A percentile compares a stretch with the other conserved stretches of the same genome.
Evolutionary conservation across 2,113 vertebrate species (phyloP).

Genomic region (Corythornis vintsioides): DNA sequence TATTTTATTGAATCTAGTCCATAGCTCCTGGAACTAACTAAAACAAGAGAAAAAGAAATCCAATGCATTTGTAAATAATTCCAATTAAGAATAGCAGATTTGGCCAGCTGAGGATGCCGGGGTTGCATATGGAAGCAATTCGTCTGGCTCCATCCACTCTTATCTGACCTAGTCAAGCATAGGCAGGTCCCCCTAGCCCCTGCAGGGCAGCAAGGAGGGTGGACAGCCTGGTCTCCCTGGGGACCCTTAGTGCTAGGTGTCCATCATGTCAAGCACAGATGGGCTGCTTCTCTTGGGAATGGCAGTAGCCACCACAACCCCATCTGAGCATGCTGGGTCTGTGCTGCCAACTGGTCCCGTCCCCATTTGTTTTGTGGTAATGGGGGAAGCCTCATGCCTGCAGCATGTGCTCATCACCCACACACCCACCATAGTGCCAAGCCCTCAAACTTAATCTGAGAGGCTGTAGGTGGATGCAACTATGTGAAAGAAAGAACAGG

Average conservation of each 20-base stretch:
- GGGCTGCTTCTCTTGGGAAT: not conserved
- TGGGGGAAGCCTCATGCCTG: not conserved
- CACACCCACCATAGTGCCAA: not conserved
- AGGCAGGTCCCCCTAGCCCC: not conserved
- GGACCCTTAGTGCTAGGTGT: not conserved
- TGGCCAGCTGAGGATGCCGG: not conserved
- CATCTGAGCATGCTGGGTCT: accelerated
- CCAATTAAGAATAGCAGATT: not conserved
- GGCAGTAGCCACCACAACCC: accelerated
- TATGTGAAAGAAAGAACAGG: not conserved
- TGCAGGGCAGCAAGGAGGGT: not conserved
- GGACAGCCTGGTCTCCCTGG: not conserved
- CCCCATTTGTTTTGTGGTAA: not conserved
- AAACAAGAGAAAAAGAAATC: not conserved
- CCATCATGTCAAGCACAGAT: accelerated
- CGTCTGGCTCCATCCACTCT: not conserved
- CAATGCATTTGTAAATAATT: not conserved
- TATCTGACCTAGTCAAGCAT: accelerated
- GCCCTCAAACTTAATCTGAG: not conserved
- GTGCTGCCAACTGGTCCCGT: not conserved
- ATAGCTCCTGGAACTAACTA: constrained; percentile 41
- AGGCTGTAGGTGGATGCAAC: not conserved
- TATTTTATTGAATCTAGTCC: not conserved
- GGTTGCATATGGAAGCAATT: not conserved
- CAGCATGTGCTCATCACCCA: not conserved